Base-by-base conservation (phyloP, 1,140 invertebrate species). In the Pogonomyrmex californicus region DNA sequence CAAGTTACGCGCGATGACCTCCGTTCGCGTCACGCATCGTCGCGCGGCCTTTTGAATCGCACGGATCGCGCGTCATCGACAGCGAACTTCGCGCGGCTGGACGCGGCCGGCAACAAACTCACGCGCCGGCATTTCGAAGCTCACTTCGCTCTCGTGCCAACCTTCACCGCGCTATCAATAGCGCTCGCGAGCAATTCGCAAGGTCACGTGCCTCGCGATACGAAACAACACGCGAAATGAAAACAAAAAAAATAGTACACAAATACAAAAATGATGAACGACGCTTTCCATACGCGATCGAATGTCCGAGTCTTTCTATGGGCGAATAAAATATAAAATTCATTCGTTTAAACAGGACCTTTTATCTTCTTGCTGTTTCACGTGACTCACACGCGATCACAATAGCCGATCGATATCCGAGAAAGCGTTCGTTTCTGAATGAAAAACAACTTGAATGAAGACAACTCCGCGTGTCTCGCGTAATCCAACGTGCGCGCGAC, bases 1-100 rank as follows among this genome's bases (percentile, higher is more conserved):
- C n/a, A 14, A 51, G 14, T 77, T 77, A 63, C 30, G 75, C 71
- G 17, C 75, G 14, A 77, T 47, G 56, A 77, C 41, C 75, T 77
- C 14, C 5, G 30, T 36, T 44, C 36, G 36, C 56, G 23, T 62
- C 58, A 78, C 76, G 33, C 17, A 14, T 63, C 62, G 17, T 6
- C 47, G 10, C 7, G 17, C 14, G 9, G n/a, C 1, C 10, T 10
- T 30, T 65, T 51, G 7, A 36, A n/a, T 23, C 23, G 23, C 23
- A 23, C 23, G 23, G 0, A 36, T 75, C 44, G 41, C 33, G 17
- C 49, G 62, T 79, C 77, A 30, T 33, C 38, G 7, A 14, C 14
- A 12, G 10, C 51, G 51, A 44, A 63, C 33, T 36, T 63, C 33
- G 4, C 33, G 23, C 33, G 33, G n/a, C n/a, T 14, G 54, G 9